Evolutionary conservation across 1,140 invertebrate species (phyloP).

Genomic region (Calephelis virginiensis): DNA sequence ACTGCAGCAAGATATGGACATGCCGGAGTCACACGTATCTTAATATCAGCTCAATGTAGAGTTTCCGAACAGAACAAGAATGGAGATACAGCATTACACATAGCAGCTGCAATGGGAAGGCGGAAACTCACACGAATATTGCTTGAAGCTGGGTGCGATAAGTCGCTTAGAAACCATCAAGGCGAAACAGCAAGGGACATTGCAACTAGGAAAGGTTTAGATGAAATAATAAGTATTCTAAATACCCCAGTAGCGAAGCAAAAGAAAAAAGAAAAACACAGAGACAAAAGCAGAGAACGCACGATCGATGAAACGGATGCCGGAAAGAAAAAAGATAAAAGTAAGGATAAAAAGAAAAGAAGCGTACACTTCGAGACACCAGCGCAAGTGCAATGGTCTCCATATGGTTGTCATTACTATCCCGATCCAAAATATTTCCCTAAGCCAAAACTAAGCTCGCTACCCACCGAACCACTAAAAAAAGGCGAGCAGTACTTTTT

Average conservation of each 20-base stretch:
- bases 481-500: constrained; percentile 96
- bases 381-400: constrained; percentile 84
- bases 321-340: constrained; percentile 64
- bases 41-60: constrained; percentile 92
- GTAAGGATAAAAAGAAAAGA: constrained; percentile 76
- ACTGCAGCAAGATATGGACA: constrained; percentile 96
- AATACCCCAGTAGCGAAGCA: constrained; percentile 80
- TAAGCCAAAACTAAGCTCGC: constrained; percentile 88
- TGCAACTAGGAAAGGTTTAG: constrained; percentile 90
- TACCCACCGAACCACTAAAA: constrained; percentile 90
- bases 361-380: constrained; percentile 73
- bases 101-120: constrained; percentile 94
- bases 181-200: constrained; percentile 94
- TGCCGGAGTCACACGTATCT: constrained; percentile 95
- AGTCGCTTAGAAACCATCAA: constrained; percentile 92
- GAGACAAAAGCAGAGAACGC: constrained; percentile 74
- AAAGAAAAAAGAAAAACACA: constrained; percentile 67
- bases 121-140: constrained; percentile 95
- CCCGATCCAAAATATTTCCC: constrained; percentile 91
- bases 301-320: constrained; percentile 64
- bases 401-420: constrained; percentile 94
- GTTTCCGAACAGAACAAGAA: constrained; percentile 97
- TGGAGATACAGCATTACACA: constrained; percentile 95
- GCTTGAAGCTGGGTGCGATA: constrained; percentile 91
- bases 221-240: constrained; percentile 89